Evolutionary conservation across 2,113 vertebrate species (phyloP), one percentile per base, ranked within the genome.

Genomic region (Garra rufa): DNA sequence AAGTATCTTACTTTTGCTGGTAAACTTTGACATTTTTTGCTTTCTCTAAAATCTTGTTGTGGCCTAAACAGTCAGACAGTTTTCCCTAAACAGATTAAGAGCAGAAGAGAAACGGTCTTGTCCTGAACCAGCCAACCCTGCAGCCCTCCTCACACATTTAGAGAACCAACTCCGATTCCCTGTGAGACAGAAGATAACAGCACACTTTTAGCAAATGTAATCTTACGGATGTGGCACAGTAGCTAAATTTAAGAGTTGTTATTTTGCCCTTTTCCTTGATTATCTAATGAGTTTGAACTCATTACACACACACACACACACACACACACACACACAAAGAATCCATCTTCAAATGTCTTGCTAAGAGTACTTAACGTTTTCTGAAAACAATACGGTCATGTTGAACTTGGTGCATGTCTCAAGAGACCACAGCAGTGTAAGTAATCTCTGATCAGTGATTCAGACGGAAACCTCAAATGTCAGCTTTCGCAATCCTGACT

Each of bases 61-160:
- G 26, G 38, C 43, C 38, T 79, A 26, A 9, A 55, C 26, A 57
- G 86, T 88, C 15, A 34, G 43, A 14, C 84, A 85, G 69, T 76
- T n/a, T 86, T 86, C 74, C 83, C 87, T 74, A 80, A 57, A 34
- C 83, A 88, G 52, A 89, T 78, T n/a, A 92, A 57, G 48, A 92
- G 86, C 76, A 91, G 67, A 21, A 93, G 88, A 63, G 90, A 86
- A 48, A 89, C 55, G n/a, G 86, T 19, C 0, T 38, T 57, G 74
- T 76, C 74, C 74, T n/a, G 75, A 77, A 57, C 30, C 76, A 59
- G n/a, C 52, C 76, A 77, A 59, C 76, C 76, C 30, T 78, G 30
- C 50, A 44, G 38, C 38, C 26, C 76, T n/a, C 13, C 34, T 77
- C 50, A 34, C 75, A 59, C 34, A 59, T 77, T 61, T 26, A 10